A percentile compares a stretch with the other conserved stretches of the same genome.
Evolutionary conservation across 1,140 invertebrate genomes (phyloP).

Genomic region (Orchestia grillus): DNA sequence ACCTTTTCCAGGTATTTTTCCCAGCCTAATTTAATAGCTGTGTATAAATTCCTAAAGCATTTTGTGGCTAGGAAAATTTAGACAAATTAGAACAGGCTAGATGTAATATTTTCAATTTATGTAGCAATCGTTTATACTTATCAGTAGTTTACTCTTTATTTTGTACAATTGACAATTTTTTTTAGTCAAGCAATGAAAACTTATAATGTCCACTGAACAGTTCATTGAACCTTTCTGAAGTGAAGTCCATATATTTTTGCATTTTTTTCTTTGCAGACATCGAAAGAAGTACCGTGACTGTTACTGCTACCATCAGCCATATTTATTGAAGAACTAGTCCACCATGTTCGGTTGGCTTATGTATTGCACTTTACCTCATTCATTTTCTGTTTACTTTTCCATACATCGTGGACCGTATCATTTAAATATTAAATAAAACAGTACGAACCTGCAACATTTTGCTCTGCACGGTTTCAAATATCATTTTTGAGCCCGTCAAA

Average conservation of each 20-base stretch:
- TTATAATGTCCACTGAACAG: background rate
- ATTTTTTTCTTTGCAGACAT: background rate
- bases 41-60: background rate
- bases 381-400: too few relatives aligned
- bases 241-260: background rate
- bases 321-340: too few relatives aligned
- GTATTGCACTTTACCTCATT: too few relatives aligned
- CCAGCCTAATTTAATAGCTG: background rate
- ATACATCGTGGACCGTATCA: too few relatives aligned
- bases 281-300: background rate
- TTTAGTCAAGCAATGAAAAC: background rate
- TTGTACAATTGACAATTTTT: too few relatives aligned
- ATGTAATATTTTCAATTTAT: background rate
- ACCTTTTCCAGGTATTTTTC: background rate
- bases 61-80: background rate
- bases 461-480: background rate
- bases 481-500: background rate
- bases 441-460: too few relatives aligned
- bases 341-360: too few relatives aligned
- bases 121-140: background rate
- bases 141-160: too few relatives aligned
- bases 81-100: background rate
- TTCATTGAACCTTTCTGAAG: background rate
- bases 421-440: too few relatives aligned
- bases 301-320: too few relatives aligned